Base-by-base conservation (phyloP, 1,140 invertebrate species). In the Ganaspis sp. region DNA sequence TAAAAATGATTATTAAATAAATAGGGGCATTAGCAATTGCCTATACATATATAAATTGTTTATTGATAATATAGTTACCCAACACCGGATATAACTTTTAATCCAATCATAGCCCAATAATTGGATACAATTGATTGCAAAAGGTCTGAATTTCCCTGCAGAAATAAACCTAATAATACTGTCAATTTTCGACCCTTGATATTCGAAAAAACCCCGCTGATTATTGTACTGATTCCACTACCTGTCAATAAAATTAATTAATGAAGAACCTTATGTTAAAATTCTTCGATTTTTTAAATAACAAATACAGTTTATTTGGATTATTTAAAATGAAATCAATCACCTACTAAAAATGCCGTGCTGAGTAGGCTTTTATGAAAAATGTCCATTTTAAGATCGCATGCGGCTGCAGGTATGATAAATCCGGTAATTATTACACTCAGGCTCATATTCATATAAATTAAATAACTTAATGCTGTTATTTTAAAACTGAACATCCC, bases 11-110 rank as follows among this genome's bases (percentile, higher is more conserved):
- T n/a, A n/a, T n/a, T n/a, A n/a, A n/a, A n/a, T n/a, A n/a, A n/a
- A n/a, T n/a, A n/a, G n/a, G n/a, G n/a, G n/a, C n/a, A n/a, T n/a
- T n/a, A n/a, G n/a, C n/a, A n/a, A n/a, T n/a, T n/a, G n/a, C n/a
- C n/a, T n/a, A n/a, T n/a, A n/a, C n/a, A n/a, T n/a, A n/a, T n/a
- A n/a, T n/a, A n/a, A n/a, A n/a, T n/a, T n/a, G n/a, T n/a, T n/a
- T n/a, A n/a, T n/a, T n/a, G n/a, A n/a, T n/a, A n/a, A n/a, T n/a
- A 70, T 58, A 70, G 73, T 91, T 86, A 94, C 93, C 92, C 92
- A 70, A 93, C 90, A 9, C 94, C 94, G 81, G 93, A 94, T 85
- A 95, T 92, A 81, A 95, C 94, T 82, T 94, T 92, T 3, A 92
- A 76, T 45, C 92, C 76, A 72, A 93, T 89, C 4, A 91, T 83